Evolutionary conservation across 2,113 vertebrate genomes (phyloP), one percentile per base, ranked within the genome.

Genomic region (Callionymus lyra): DNA sequence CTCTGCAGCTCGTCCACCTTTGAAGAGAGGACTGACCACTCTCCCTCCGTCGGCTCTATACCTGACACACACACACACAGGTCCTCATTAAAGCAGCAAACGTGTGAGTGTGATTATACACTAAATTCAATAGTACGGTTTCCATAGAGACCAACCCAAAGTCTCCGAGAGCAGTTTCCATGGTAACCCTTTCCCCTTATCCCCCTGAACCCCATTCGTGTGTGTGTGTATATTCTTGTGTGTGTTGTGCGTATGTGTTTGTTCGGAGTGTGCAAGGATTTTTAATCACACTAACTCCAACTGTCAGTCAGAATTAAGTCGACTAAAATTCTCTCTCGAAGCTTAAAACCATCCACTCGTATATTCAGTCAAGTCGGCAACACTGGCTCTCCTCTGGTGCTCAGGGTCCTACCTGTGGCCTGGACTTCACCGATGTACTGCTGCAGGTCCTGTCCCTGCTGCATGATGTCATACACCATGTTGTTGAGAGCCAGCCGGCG

Each of bases 371-470:
- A n/a, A n/a, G n/a, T n/a, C n/a, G n/a, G n/a, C n/a, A n/a, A n/a
- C n/a, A n/a, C n/a, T n/a, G n/a, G n/a, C n/a, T n/a, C n/a, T n/a
- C n/a, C n/a, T n/a, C n/a, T n/a, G n/a, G 12, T 14, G 13, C 10
- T 14, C 6, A 15, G 12, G 13, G 14, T 9, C 9, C 17, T 79
- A 96, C 95, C 95, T 83, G 94, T 95, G 2, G 95, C 91, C 60
- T 93, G 92, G 17, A 97, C 93, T 68, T 98, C 95, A 64, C 89
- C 88, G 76, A 97, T 95, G 68, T 98, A 98, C 19, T 98, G 95
- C 60, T 97, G 94, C n/a, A 98, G 86, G 65, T 98, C 95, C 43
- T 99, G 94, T 16, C 94, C 91, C 70, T 99, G 95, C 57, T 97
- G 93, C 66, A 97, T 89, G 46, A 98, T 92, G 71, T 99, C 94